phyloP scores from a whole-genome alignment of 1,140 invertebrate genomes.

The Caenorhabditis tropicalis region DNA sequence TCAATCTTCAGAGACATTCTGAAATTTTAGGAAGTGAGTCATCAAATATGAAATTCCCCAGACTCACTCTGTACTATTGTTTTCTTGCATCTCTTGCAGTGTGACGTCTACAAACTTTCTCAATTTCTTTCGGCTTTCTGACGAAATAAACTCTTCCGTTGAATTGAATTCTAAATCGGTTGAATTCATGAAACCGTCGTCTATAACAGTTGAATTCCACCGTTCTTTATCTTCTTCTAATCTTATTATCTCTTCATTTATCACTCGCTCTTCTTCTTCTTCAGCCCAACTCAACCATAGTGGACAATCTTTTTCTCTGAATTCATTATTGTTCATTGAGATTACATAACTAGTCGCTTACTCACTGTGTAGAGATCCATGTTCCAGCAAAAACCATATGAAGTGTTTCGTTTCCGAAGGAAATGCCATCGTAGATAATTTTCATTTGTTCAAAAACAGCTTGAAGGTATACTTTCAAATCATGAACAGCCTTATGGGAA shows the following conservation, averaged over 20 bases:
- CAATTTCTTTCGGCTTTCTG: neutral
- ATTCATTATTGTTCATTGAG: neutral
- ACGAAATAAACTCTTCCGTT: neutral
- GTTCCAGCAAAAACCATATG: conserved; percentile 11
- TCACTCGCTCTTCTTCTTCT: conserved; percentile 14
- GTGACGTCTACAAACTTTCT: conserved; percentile 23
- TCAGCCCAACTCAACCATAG: conserved; percentile 16
- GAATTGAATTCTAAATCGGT: neutral
- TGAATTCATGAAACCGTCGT: neutral
- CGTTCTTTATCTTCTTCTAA: neutral
- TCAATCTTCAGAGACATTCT: conserved; percentile 34
- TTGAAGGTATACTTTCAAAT: conserved; percentile 55
- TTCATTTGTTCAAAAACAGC: conserved; percentile 58
- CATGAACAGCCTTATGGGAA: conserved; percentile 48
- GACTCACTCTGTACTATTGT: conserved; percentile 54
- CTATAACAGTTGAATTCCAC: neutral
- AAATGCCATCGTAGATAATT: neutral
- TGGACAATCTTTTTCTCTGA: conserved; percentile 29
- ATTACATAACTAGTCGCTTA: neutral
- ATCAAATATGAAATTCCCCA: neutral
- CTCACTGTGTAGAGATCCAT: conserved; percentile 16
- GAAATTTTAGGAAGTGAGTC: neutral
- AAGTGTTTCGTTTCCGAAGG: conserved; percentile 8
- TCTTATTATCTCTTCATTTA: conserved; percentile 1
- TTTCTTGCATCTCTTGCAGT: conserved; percentile 35